These are phyloP conservation scores for Stomatorhinus walkeri DNA, from an alignment of 2,797 vertebrate genomes.

Conservation along the genomic window DNA sequence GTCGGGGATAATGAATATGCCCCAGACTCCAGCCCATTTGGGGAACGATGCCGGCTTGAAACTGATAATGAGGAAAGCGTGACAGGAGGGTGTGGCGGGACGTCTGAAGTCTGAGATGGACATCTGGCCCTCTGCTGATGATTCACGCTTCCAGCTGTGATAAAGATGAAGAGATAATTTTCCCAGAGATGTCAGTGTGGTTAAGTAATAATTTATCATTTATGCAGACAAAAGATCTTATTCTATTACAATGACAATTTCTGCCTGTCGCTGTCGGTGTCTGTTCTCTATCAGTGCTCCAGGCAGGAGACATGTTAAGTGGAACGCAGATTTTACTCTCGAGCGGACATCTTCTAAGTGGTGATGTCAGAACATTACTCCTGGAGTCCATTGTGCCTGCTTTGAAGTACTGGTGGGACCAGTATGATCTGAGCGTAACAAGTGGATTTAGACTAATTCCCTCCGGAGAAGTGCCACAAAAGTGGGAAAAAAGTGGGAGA, in stretches of 20 bases:
- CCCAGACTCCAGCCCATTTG: background rate
- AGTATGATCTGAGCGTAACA: background rate
- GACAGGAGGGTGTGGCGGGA: background rate
- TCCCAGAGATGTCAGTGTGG: background rate
- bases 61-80: background rate
- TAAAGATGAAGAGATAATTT: background rate
- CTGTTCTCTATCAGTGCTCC: background rate
- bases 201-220: conserved; percentile 1
- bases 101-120: background rate
- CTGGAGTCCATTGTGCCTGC: background rate
- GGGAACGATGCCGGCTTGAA: background rate
- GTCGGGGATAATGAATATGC: background rate
- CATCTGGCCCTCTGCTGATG: background rate
- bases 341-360: background rate
- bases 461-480: background rate
- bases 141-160: background rate
- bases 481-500: background rate
- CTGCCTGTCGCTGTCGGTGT: background rate
- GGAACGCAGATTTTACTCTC: background rate
- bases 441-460: background rate
- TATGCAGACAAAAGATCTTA: background rate
- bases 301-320: background rate
- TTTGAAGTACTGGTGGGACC: background rate
- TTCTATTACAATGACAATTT: background rate
- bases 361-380: background rate